A percentile compares a stretch with the other conserved stretches of the same genome.
These are phyloP conservation scores for Boulengeromyrus knoepffleri DNA, from an alignment of 2,113 vertebrate genomes.

Conservation along the genomic window DNA sequence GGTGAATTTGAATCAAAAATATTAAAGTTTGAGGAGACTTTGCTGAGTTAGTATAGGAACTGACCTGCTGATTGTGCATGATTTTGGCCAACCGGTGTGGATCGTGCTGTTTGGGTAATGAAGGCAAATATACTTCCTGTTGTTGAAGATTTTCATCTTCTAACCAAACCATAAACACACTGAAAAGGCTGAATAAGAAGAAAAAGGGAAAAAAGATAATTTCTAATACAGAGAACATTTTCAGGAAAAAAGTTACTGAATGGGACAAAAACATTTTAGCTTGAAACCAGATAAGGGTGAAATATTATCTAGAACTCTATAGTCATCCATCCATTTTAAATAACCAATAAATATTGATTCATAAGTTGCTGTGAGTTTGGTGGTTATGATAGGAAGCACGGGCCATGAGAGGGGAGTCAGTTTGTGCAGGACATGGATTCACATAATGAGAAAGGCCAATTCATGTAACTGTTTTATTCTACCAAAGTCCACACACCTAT, in stretches of 20 bases:
- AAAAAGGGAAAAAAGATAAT: background rate
- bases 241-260: background rate
- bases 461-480: background rate
- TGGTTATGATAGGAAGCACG: background rate
- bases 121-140: constrained; percentile 83
- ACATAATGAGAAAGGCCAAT: background rate
- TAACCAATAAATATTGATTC: background rate
- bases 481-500: background rate
- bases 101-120: constrained; percentile 86
- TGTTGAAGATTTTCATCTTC: constrained; percentile 91
- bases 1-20: background rate
- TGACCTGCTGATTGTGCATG: constrained; percentile 81
- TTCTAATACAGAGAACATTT: background rate
- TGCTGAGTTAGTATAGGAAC: background rate
- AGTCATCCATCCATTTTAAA: background rate
- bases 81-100: constrained; percentile 80
- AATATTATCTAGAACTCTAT: background rate
- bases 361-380: background rate
- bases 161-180: constrained; percentile 83
- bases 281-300: background rate
- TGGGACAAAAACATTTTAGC: background rate
- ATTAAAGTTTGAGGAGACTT: background rate
- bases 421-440: background rate
- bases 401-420: background rate
- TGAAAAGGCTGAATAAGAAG: constrained; percentile 71